Percentiles rank a stretch among this genome's conserved stretches.
Conservation (phyloP, 2,888 invertebrate genomes). For the Hydroisotoma schaefferi region DNA sequence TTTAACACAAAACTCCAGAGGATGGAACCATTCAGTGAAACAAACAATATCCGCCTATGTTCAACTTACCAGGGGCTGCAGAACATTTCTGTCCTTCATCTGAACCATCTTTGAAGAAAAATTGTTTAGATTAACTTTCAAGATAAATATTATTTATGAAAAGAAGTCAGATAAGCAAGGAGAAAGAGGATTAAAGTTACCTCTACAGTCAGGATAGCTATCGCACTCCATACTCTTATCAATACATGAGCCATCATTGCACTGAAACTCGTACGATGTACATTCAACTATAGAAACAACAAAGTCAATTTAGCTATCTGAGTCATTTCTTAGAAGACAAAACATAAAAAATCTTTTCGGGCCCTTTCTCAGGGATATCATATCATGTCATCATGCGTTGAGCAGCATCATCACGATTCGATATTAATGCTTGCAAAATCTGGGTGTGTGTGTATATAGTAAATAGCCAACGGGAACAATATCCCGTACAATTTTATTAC, state of each 20-base stretch:
- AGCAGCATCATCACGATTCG: too few species aligned
- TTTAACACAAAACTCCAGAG: not conserved
- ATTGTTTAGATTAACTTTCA: not conserved
- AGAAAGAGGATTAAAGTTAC: conserved; percentile 4
- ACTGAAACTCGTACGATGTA: conserved; percentile 47
- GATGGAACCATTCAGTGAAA: not conserved
- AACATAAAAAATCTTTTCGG: too few species aligned
- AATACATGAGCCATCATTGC: conserved; percentile 48
- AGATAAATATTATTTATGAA: not conserved
- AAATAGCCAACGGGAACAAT: too few species aligned
- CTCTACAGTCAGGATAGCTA: conserved; percentile 28
- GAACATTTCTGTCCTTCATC: conserved; percentile 27
- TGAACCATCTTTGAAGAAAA: conserved; percentile 22
- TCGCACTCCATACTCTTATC: conserved; percentile 33
- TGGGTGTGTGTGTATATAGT: too few species aligned
- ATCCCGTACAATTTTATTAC: too few species aligned
- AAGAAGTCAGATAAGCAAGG: not conserved
- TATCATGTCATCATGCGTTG: too few species aligned
- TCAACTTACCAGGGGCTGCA: conserved; percentile 23
- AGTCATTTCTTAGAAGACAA: too few species aligned
- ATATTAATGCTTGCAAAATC: too few species aligned
- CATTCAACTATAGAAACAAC: conserved; percentile 7
- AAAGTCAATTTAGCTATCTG: too few species aligned
- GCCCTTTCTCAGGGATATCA: too few species aligned
- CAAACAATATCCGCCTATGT: not conserved